phyloP scores from a whole-genome alignment of 2,888 invertebrate species.

The Lamproptera curius region DNA sequence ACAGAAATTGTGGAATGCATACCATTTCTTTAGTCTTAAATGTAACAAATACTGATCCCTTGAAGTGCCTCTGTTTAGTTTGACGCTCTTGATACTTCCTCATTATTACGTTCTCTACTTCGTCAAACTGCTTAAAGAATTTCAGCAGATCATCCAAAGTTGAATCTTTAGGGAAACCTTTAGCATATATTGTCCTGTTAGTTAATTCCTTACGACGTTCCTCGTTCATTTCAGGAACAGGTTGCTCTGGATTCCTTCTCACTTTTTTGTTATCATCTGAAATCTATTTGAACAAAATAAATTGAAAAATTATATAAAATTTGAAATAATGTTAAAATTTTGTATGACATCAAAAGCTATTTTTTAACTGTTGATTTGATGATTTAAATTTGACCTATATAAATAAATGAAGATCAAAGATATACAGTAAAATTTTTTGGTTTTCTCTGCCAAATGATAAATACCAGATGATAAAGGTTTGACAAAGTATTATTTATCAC shows the following conservation, averaged over 20 bases:
- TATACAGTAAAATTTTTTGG: too few relatives aligned
- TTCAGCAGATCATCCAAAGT: conserved; percentile 84
- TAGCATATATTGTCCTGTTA: conserved; percentile 89
- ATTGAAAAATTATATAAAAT: too few relatives aligned
- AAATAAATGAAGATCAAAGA: too few relatives aligned
- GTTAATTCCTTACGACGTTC: conserved; percentile 88
- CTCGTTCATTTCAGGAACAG: conserved; percentile 90
- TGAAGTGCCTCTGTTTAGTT: conserved; percentile 83
- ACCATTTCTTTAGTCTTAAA: conserved; percentile 88
- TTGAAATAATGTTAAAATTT: too few relatives aligned
- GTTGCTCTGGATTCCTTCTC: conserved; percentile 83
- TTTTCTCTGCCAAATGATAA: too few relatives aligned
- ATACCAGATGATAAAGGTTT: too few relatives aligned
- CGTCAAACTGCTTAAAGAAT: conserved; percentile 84
- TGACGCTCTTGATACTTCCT: conserved; percentile 79
- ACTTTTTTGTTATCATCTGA: conserved; percentile 85
- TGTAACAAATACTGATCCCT: conserved; percentile 95
- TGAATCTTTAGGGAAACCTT: conserved; percentile 88
- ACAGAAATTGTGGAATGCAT: conserved; percentile 11
- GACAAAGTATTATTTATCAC: too few relatives aligned
- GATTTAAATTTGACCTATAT: too few relatives aligned
- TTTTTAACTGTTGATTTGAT: too few relatives aligned
- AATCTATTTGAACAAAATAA: conserved; percentile 55
- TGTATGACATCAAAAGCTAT: too few relatives aligned
- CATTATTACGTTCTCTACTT: conserved; percentile 83